Conservation (phyloP, 2,113 vertebrate species). For the Anguilla japonica region DNA sequence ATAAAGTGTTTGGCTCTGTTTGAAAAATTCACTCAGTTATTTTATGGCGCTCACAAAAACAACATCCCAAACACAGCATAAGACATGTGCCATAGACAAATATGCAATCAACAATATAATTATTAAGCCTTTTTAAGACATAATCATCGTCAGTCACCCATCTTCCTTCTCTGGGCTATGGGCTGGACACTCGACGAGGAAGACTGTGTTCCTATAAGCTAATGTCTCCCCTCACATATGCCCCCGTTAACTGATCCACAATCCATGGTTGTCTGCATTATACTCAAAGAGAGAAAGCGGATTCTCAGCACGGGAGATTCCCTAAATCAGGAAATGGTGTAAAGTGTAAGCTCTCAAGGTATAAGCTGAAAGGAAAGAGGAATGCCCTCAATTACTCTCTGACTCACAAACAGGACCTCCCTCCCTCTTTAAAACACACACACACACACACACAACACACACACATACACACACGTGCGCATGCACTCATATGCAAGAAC, state of each 20-base stretch:
- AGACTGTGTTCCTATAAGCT: neutral
- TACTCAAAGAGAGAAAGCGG: neutral
- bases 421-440: neutral
- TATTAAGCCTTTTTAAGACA: too few species aligned
- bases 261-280: neutral
- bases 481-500: too few species aligned
- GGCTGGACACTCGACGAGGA: neutral
- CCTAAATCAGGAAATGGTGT: neutral
- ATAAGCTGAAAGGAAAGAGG: too few species aligned
- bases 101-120: too few species aligned
- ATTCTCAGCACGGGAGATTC: neutral
- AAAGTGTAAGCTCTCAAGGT: neutral
- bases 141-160: neutral
- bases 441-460: conserved; percentile 9
- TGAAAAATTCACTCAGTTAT: neutral
- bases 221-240: neutral
- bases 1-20: neutral
- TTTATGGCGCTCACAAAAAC: neutral
- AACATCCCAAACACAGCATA: neutral
- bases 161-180: neutral
- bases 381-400: conserved; percentile 1
- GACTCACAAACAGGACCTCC: conserved; percentile 16
- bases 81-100: too few species aligned
- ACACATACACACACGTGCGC: neutral
- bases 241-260: too few species aligned